phyloP scores from a whole-genome alignment of 1,140 invertebrate genomes.

The Hylaeus anthracinus region DNA sequence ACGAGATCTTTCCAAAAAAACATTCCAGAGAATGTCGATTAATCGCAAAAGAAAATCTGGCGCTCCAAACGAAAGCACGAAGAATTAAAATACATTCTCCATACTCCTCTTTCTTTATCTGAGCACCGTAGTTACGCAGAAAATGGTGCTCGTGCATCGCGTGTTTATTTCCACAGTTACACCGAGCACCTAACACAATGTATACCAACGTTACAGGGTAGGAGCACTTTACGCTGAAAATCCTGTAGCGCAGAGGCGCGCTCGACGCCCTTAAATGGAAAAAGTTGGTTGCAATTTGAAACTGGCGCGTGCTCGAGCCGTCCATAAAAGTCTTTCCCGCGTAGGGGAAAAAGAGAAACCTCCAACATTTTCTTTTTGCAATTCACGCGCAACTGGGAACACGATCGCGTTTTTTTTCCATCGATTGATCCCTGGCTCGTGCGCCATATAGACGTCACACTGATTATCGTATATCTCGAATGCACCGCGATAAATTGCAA shows the following conservation, averaged over 20 bases:
- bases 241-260: background rate
- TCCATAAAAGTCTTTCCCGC: background rate
- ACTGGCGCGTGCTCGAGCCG: background rate
- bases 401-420: no score
- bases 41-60: background rate
- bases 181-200: slow-evolving; percentile 18
- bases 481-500: slow-evolving; percentile 16
- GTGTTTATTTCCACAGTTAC: slow-evolving; percentile 34
- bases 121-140: slow-evolving; percentile 14
- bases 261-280: background rate
- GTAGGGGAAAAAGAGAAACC: background rate
- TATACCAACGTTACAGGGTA: slow-evolving; percentile 2
- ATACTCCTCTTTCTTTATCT: slow-evolving; percentile 17
- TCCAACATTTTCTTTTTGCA: no score
- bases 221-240: background rate
- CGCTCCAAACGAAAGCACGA: background rate
- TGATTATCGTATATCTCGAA: background rate
- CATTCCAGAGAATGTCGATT: no score
- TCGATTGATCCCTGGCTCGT: no score
- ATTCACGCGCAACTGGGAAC: no score
- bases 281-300: background rate
- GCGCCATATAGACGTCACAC: no score
- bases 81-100: background rate
- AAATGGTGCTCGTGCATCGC: slow-evolving; percentile 33
- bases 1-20: no score